phyloP scores from a whole-genome alignment of 2,113 vertebrate genomes.

The Aphelocoma coerulescens region DNA sequence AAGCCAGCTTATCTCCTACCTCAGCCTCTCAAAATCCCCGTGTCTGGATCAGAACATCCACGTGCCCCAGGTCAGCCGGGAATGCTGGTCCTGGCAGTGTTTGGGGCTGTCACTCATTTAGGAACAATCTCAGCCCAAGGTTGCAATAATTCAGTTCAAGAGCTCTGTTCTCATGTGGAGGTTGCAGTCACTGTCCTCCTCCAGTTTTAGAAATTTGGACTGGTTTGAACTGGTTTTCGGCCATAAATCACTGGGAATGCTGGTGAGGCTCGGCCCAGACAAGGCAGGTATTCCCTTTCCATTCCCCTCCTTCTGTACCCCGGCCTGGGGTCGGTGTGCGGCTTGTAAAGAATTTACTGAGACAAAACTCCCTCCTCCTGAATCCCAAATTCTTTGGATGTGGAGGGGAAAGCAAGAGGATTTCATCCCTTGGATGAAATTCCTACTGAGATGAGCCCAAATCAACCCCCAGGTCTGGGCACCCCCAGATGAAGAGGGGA shows the following conservation, averaged over 20 bases:
- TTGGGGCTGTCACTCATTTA: background rate
- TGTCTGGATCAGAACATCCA: background rate
- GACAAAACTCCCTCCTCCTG: background rate
- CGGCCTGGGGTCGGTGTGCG: background rate
- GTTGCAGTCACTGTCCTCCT: background rate
- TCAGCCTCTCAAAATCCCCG: background rate
- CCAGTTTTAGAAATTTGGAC: background rate
- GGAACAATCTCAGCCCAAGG: background rate
- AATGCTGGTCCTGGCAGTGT: background rate
- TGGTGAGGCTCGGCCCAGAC: background rate
- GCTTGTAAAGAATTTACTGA: background rate
- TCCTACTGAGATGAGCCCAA: background rate
- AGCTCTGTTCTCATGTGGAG: background rate
- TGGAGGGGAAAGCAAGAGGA: background rate
- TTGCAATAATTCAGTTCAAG: background rate
- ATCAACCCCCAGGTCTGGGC: background rate
- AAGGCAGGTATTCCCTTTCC: background rate
- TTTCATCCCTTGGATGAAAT: background rate
- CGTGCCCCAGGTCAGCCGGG: fast-evolving
- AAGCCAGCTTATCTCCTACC: background rate
- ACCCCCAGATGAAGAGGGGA: background rate
- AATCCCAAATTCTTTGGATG: background rate
- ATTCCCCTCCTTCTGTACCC: fast-evolving
- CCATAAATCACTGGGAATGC: background rate
- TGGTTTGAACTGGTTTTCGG: background rate